A percentile compares a stretch with the other conserved stretches of the same genome.
These are phyloP conservation scores for Archilochus colubris DNA, from an alignment of 2,113 vertebrate genomes.

Conservation along the genomic window DNA sequence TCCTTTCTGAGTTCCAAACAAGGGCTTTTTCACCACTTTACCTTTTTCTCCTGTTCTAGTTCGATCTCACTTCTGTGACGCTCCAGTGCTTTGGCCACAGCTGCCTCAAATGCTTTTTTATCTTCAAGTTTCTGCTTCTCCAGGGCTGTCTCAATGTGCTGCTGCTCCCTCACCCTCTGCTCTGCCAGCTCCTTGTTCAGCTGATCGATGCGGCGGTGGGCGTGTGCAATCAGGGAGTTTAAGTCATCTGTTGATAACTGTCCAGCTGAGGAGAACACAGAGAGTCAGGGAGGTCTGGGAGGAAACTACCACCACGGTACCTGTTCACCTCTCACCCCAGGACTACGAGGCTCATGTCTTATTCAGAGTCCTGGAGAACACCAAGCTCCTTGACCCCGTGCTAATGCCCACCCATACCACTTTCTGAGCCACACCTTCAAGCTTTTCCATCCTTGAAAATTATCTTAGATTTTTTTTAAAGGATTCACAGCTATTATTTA, in stretches of 20 bases:
- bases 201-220: slow-evolving; percentile 95
- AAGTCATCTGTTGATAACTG: slow-evolving; percentile 88
- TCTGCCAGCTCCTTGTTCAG: slow-evolving; percentile 89
- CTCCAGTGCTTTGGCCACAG: slow-evolving; percentile 83
- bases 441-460: neutral
- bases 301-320: fast-evolving
- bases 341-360: fast-evolving
- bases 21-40: neutral
- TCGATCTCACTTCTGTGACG: slow-evolving; percentile 82
- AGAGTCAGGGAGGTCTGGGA: neutral
- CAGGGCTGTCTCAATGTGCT: slow-evolving; percentile 86
- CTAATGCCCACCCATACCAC: neutral
- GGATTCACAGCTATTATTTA: neutral
- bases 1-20: neutral
- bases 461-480: neutral
- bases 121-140: slow-evolving; percentile 91
- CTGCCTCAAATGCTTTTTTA: slow-evolving; percentile 80
- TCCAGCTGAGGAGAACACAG: slow-evolving; percentile 77
- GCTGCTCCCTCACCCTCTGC: slow-evolving; percentile 88
- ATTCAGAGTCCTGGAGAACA: fast-evolving
- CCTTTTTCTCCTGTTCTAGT: slow-evolving; percentile 90
- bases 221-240: slow-evolving; percentile 92
- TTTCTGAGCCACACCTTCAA: neutral
- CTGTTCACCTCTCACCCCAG: fast-evolving
- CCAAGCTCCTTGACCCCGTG: neutral